Conservation (phyloP, 2,113 vertebrate genomes). For the Entomyzon cyanotis region DNA sequence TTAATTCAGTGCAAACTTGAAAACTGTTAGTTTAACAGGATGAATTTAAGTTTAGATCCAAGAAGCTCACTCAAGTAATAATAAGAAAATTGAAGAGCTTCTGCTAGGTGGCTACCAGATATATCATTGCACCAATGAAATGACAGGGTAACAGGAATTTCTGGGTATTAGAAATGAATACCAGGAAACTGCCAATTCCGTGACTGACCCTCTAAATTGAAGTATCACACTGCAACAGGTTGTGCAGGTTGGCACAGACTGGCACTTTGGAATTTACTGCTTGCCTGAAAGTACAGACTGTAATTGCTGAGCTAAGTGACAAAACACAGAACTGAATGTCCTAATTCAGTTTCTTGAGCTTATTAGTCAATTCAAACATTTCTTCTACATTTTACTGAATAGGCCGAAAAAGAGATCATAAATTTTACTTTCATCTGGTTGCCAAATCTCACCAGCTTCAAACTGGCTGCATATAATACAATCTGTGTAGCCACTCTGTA, state of each 20-base stretch:
- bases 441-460: not conserved
- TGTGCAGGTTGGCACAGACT: not conserved
- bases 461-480: not conserved
- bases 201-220: not conserved
- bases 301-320: not conserved
- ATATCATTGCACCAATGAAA: not conserved
- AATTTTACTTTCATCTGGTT: not conserved
- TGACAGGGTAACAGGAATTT: not conserved
- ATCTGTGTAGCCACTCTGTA: not conserved
- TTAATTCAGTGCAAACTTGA: slow-evolving; percentile 3
- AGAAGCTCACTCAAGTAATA: not conserved
- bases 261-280: not conserved
- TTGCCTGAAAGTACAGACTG: not conserved
- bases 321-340: not conserved
- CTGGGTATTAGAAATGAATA: not conserved
- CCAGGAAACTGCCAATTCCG: not conserved
- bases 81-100: not conserved
- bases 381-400: not conserved
- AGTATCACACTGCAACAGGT: not conserved
- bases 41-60: not conserved
- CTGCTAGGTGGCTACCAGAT: not conserved
- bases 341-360: not conserved
- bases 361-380: not conserved
- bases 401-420: not conserved
- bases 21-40: slow-evolving; percentile 5